These are phyloP conservation scores for Nipponacmea schrenckii DNA, from an alignment of 2,888 invertebrate genomes.

Conservation along the genomic window DNA sequence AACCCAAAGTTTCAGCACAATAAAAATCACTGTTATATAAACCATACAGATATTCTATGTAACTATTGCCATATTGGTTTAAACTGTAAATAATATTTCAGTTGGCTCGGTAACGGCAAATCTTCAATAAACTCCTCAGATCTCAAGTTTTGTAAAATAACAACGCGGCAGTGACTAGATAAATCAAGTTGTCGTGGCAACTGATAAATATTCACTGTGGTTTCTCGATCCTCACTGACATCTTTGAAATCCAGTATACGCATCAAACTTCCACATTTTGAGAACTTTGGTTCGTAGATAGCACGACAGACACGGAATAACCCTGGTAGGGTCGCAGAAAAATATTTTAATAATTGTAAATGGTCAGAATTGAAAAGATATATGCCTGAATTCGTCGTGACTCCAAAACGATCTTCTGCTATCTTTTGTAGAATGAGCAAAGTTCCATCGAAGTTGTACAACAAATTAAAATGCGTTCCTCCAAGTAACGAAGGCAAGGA, in stretches of 20 bases:
- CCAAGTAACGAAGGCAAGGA: conserved; percentile 32
- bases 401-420: conserved; percentile 35
- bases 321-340: conserved; percentile 32
- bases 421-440: conserved; percentile 37
- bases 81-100: conserved; percentile 29
- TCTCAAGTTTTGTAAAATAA: conserved; percentile 29
- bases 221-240: conserved; percentile 15
- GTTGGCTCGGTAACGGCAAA: conserved; percentile 27
- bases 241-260: conserved; percentile 31
- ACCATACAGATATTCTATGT: no score
- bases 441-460: conserved; percentile 33
- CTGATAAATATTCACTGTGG: conserved; percentile 34
- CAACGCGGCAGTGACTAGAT: conserved; percentile 35
- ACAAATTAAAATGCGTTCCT: conserved; percentile 33
- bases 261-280: conserved; percentile 38
- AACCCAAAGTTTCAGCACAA: no score
- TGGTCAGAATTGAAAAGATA: conserved; percentile 35
- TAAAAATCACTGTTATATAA: no score
- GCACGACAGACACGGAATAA: conserved; percentile 32
- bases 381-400: conserved; percentile 33
- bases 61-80: conserved; percentile 18
- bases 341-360: conserved; percentile 33
- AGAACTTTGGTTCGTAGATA: conserved; percentile 39
- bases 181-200: conserved; percentile 32
- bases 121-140: conserved; percentile 15